Evolutionary conservation across 2,797 vertebrate genomes (phyloP).

Genomic region (Hozukius guyotensis): DNA sequence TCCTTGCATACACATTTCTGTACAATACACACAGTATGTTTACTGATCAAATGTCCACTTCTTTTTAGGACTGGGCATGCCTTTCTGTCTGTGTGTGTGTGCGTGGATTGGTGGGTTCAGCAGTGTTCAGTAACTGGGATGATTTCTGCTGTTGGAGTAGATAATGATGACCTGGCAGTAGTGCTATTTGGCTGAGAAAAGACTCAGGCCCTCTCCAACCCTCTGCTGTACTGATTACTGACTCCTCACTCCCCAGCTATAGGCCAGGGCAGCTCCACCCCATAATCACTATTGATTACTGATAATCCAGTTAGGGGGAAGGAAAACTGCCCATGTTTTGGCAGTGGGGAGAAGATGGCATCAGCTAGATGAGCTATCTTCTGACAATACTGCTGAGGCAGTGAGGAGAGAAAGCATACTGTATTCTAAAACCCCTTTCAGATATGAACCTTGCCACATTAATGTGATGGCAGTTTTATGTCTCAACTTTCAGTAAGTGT

Average conservation of each 20-base stretch:
- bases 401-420: neutral
- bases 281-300: constrained; percentile 78
- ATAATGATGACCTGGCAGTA: constrained; percentile 48
- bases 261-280: constrained; percentile 54
- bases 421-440: neutral
- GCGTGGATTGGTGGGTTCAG: neutral
- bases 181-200: constrained; percentile 58
- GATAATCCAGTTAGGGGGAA: constrained; percentile 71
- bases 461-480: neutral
- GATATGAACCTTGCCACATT: neutral
- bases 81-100: neutral
- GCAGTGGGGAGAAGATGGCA: constrained; percentile 32
- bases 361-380: constrained; percentile 29
- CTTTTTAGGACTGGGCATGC: neutral
- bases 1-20: neutral
- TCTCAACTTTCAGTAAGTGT: neutral
- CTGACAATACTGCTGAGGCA: constrained; percentile 29
- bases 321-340: constrained; percentile 59
- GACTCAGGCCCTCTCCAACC: constrained; percentile 21
- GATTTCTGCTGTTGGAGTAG: constrained; percentile 21
- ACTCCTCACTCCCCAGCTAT: constrained; percentile 49
- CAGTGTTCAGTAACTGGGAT: constrained; percentile 8
- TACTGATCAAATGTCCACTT: neutral
- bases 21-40: neutral
- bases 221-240: constrained; percentile 55